Conservation (phyloP, 2,797 vertebrate genomes). For the Ctenopoma multispine region DNA sequence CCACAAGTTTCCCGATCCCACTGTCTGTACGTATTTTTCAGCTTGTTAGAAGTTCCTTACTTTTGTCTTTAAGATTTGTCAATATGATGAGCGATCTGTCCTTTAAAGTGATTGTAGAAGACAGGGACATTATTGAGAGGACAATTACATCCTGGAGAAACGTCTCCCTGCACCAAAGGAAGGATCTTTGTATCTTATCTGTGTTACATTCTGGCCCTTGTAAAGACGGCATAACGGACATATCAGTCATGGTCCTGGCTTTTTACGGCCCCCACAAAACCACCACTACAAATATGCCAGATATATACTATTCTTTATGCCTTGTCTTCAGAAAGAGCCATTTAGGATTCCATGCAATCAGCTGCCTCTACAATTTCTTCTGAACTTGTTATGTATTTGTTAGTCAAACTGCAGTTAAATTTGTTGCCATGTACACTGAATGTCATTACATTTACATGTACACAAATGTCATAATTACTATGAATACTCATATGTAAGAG, state of each 20-base stretch:
- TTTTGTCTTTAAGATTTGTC: conserved; percentile 24
- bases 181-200: conserved; percentile 59
- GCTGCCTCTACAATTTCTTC: conserved; percentile 37
- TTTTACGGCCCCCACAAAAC: conserved; percentile 26
- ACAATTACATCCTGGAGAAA: conserved; percentile 45
- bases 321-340: conserved; percentile 33
- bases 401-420: conserved; percentile 72
- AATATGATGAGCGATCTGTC: conserved; percentile 26
- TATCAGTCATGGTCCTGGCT: conserved; percentile 55
- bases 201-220: conserved; percentile 49
- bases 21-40: conserved; percentile 1
- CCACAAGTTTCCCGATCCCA: conserved; percentile 20
- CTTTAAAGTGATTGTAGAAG: conserved; percentile 29
- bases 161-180: conserved; percentile 40
- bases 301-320: conserved; percentile 33
- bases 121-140: conserved; percentile 33
- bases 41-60: conserved; percentile 7
- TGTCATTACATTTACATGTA: conserved; percentile 27
- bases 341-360: conserved; percentile 48
- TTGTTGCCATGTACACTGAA: conserved; percentile 17
- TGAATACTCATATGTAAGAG: conserved; percentile 5
- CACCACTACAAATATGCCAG: conserved; percentile 21
- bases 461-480: conserved; percentile 19
- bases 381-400: conserved; percentile 56
- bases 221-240: conserved; percentile 65